phyloP scores from a whole-genome alignment of 2,888 invertebrate genomes.

The Cyrtodaria siliqua region DNA sequence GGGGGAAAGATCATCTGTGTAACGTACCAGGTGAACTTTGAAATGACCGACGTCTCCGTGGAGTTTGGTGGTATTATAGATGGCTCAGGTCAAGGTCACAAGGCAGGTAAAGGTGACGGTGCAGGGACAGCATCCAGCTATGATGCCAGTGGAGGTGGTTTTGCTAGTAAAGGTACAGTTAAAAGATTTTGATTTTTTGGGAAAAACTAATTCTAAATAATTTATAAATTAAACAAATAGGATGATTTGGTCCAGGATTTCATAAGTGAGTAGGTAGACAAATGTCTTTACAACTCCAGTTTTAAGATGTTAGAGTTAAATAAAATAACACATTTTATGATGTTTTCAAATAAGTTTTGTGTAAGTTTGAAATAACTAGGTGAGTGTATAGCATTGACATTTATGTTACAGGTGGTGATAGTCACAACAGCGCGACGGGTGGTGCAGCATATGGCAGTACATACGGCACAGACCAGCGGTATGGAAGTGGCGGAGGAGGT shows the following conservation, averaged over 20 bases:
- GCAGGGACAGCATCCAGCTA: slow-evolving; percentile 45
- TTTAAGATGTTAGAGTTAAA: too few species aligned
- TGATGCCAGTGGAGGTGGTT: slow-evolving; percentile 68
- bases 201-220: too few species aligned
- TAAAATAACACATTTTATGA: too few species aligned
- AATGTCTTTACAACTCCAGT: too few species aligned
- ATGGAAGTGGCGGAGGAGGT: slow-evolving; percentile 77
- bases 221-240: too few species aligned
- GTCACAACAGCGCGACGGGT: slow-evolving; percentile 37
- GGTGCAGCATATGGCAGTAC: slow-evolving; percentile 65
- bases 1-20: slow-evolving; percentile 60
- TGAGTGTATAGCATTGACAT: too few species aligned
- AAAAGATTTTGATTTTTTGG: too few species aligned
- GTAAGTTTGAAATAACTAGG: too few species aligned
- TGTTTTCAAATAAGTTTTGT: too few species aligned
- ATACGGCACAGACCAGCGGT: slow-evolving; percentile 46
- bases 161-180: slow-evolving; percentile 73
- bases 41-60: slow-evolving; percentile 57
- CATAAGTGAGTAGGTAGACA: too few species aligned
- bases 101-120: slow-evolving; percentile 60
- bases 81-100: slow-evolving; percentile 69
- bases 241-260: too few species aligned
- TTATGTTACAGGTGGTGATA: slow-evolving; percentile 52
- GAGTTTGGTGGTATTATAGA: slow-evolving; percentile 64
- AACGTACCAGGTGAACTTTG: slow-evolving; percentile 50